Evolutionary conservation across 2,888 invertebrate species (phyloP).

Genomic region (Oasisia sp.): DNA sequence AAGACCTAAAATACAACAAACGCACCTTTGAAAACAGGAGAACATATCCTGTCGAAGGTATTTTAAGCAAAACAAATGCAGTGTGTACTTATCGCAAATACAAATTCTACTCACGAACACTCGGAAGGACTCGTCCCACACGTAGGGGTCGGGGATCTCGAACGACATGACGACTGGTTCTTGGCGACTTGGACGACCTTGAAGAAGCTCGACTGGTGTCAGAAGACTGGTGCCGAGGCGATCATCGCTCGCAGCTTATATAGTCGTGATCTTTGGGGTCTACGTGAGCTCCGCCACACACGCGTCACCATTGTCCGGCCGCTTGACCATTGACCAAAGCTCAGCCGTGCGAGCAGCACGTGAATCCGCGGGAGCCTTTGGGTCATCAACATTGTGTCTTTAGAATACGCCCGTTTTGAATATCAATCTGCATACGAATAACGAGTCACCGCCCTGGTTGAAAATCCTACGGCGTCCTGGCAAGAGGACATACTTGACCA

Average conservation of each 20-base stretch:
- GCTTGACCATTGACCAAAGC: background rate
- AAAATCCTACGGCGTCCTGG: background rate
- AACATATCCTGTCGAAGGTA: background rate
- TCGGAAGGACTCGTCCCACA: slow-evolving; percentile 5
- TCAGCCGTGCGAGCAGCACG: background rate
- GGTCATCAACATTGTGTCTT: background rate
- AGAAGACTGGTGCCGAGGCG: slow-evolving; percentile 3
- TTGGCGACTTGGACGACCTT: slow-evolving; percentile 23
- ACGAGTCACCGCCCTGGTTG: background rate
- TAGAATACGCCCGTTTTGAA: background rate
- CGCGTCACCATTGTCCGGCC: background rate
- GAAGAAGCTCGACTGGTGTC: background rate
- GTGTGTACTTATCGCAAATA: background rate
- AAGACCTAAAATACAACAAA: too few relatives aligned
- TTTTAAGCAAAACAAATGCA: background rate
- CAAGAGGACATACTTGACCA: background rate
- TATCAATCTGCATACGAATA: background rate
- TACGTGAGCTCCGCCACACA: background rate
- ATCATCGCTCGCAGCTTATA: background rate
- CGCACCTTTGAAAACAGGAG: background rate
- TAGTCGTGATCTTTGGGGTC: background rate
- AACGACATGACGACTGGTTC: slow-evolving; percentile 24
- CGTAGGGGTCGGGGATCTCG: slow-evolving; percentile 14
- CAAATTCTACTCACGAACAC: background rate
- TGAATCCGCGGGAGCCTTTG: background rate